phyloP scores from a whole-genome alignment of 1,140 invertebrate genomes.

The Drosophila pectinifera region DNA sequence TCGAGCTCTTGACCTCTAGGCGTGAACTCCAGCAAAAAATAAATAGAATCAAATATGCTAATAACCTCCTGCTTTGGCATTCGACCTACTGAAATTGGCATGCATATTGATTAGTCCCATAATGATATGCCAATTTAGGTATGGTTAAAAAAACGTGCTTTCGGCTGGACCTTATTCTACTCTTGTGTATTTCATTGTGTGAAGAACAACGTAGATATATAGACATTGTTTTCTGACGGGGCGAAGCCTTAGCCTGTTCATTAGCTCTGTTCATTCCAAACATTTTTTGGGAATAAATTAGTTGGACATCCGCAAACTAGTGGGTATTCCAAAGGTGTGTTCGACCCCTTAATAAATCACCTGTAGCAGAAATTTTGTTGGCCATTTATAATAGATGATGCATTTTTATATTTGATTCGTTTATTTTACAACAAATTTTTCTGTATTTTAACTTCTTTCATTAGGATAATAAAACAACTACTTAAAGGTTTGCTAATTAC shows the following conservation, averaged over 20 bases:
- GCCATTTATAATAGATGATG: not conserved
- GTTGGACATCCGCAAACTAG: conserved; percentile 2
- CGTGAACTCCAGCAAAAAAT: conserved; percentile 8
- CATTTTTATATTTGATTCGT: not conserved
- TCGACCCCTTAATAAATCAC: not conserved
- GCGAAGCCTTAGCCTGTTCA: not conserved
- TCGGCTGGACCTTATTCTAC: not conserved
- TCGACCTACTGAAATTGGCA: conserved; percentile 26
- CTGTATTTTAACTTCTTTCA: no score
- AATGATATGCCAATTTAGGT: not conserved
- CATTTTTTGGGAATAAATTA: no score
- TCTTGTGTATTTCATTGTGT: not conserved
- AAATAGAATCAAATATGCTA: conserved; percentile 31
- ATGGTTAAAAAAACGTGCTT: not conserved
- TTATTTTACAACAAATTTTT: not conserved
- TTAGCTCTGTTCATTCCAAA: conserved; percentile 1
- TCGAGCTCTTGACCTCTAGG: conserved; percentile 31
- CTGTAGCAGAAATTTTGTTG: no score
- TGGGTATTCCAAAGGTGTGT: not conserved
- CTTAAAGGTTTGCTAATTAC: not conserved
- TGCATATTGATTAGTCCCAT: conserved; percentile 31
- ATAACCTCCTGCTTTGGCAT: conserved; percentile 18
- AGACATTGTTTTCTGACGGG: not conserved
- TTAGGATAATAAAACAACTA: not conserved
- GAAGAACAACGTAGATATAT: not conserved